Base-by-base conservation (phyloP, 2,113 vertebrate genomes). In the Pseudois nayaur region DNA sequence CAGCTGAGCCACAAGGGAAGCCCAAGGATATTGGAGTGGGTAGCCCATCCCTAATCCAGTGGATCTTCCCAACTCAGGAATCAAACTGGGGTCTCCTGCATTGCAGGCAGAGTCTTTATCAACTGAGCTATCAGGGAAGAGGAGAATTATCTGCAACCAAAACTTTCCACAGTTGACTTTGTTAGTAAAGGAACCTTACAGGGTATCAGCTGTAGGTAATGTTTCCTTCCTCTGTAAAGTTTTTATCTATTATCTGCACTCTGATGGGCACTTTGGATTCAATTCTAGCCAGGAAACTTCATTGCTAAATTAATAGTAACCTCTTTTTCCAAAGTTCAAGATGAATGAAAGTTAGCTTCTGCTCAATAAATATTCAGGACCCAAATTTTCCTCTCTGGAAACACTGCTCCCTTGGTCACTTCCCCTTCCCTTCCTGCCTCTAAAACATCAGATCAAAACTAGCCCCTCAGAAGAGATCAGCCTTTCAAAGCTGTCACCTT, bases 241-340 rank as follows among this genome's bases (percentile, higher is more conserved):
- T 84, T 67, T 76, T 81, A 36, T 13, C 33, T 95, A 36, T 64
- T 92, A 85, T 85, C 89, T 81, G 90, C 87, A 79, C 23, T 64
- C 57, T 84, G 78, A 96, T 81, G 74, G 76, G 79, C n/a, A 48
- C 31, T 95, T 62, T 87, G 16, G 85, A 88, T 67, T 87, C 54
- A 85, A 21, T 82, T n/a, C 85, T 88, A 94, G 45, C 23, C 87
- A 94, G 88, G 81, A 92, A 95, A 94, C 23, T 6, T 82, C n/a
- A 91, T 48, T 92, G 54, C 55, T 92, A 92, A 95, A 55, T 94
- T 86, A 94, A 43, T 74, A 88, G 92, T 92, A 95, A 92, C 57
- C 54, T 89, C 60, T 87, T 40, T 78, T 86, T 33, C 76, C 87
- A 95, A 96, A 97, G 62, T 57, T 93, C 78, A 83, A 82, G 21